A percentile compares a stretch with the other conserved stretches of the same genome.
phyloP scores from a whole-genome alignment of 1,140 invertebrate genomes.

The Globodera ellingtonae region DNA sequence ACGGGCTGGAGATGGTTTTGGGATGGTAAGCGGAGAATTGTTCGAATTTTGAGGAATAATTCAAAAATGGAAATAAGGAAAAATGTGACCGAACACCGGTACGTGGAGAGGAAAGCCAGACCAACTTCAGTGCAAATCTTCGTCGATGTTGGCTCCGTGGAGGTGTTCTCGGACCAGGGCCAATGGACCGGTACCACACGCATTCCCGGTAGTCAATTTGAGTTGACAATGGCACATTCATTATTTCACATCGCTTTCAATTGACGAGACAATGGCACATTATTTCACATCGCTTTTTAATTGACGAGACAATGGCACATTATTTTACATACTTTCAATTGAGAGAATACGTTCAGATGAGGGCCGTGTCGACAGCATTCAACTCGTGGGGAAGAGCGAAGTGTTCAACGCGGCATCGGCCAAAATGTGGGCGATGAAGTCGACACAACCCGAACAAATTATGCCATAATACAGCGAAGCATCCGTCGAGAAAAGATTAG shows the following conservation, averaged over 20 bases:
- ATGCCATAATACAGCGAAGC: too few relatives aligned
- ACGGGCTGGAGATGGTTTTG: neutral
- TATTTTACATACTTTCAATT: neutral
- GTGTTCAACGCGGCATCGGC: neutral
- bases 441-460: neutral
- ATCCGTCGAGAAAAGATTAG: neutral
- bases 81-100: neutral
- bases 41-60: neutral
- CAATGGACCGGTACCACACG: neutral
- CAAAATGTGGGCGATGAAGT: neutral
- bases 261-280: neutral
- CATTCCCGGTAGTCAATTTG: neutral
- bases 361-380: neutral
- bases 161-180: slow-evolving; percentile 7
- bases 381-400: slow-evolving; percentile 4
- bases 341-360: neutral
- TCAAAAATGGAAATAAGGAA: slow-evolving; percentile 9
- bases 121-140: neutral
- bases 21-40: neutral
- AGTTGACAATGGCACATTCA: neutral
- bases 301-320: neutral
- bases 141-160: slow-evolving; percentile 5
- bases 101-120: neutral
- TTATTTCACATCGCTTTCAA: neutral
- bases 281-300: neutral